phyloP scores from a whole-genome alignment of 2,797 vertebrate genomes.

The Paedocypris micromegethes region DNA sequence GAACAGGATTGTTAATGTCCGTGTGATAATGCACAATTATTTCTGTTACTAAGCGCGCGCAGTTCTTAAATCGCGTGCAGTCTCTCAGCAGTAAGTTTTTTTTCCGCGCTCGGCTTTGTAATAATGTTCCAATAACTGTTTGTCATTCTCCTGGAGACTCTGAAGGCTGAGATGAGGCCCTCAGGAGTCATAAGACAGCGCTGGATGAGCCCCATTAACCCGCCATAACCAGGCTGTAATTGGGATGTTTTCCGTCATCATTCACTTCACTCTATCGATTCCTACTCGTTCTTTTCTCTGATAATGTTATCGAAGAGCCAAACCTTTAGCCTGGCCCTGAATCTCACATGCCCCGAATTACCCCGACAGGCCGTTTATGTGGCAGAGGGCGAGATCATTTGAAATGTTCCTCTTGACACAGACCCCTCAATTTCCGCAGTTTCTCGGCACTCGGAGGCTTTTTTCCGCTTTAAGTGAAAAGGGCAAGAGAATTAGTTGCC shows the following conservation, averaged over 20 bases:
- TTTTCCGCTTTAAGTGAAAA: slow-evolving; percentile 89
- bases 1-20: too few species aligned
- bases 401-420: slow-evolving; percentile 92
- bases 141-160: slow-evolving; percentile 35
- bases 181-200: slow-evolving; percentile 59
- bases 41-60: too few species aligned
- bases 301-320: slow-evolving; percentile 94
- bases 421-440: slow-evolving; percentile 86
- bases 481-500: slow-evolving; percentile 99
- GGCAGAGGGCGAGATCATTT: slow-evolving; percentile 86
- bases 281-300: slow-evolving; percentile 72
- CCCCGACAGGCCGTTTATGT: slow-evolving; percentile 80
- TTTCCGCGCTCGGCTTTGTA: slow-evolving; percentile 24
- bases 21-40: too few species aligned
- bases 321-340: slow-evolving; percentile 82
- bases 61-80: neutral
- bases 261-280: slow-evolving; percentile 92
- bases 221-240: slow-evolving; percentile 81
- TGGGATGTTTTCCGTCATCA: slow-evolving; percentile 90
- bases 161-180: slow-evolving; percentile 53
- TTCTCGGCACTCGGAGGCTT: slow-evolving; percentile 71
- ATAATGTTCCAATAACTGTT: slow-evolving; percentile 28
- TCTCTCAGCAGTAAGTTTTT: slow-evolving; percentile 15
- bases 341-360: slow-evolving; percentile 87
- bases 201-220: slow-evolving; percentile 72